Base-by-base conservation (phyloP, 2,113 vertebrate genomes). In the Nansenia antarctica region DNA sequence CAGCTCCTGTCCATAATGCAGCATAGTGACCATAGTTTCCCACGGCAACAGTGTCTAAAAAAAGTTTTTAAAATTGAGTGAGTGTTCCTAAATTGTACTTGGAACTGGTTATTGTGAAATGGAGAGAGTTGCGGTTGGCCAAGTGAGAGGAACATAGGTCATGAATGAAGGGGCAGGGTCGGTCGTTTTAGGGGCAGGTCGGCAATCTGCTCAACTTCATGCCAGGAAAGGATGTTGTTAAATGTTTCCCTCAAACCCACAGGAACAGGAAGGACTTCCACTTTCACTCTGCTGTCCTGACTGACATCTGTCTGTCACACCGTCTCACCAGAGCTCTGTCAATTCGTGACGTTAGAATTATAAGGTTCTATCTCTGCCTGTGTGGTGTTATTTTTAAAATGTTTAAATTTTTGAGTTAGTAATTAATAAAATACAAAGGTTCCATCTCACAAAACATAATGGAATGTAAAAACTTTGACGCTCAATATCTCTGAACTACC, bases 161-260 rank as follows among this genome's bases (percentile, higher is more conserved):
- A 84, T 87, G 85, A 90, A 89, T 89, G 86, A 61, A 76, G 71
- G n/a, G n/a, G n/a, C n/a, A n/a, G n/a, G n/a, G 76, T 76, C 70
- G 47, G 60, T 2, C 20, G 65, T 37, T 32, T 26, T 27, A 30
- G 15, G 37, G 57, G 47, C 61, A 54, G 32, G n/a, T 70, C 39
- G 3, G 63, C 35, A 83, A 80, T 77, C 29, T n/a, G 52, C 62
- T 71, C 35, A 37, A 30, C 37, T 27, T 62, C 1, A 20, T 70
- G 30, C 31, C 39, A 22, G 62, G 39, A 66, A 47, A 72, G 53
- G 64, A 70, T 76, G 30, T 76, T 76, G 72, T 70, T 26, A 35
- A 66, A 69, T 63, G 52, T 6, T 53, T 67, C 70, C 65, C 65
- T 60, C 27, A 3, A 31, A 30, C 29, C 29, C 29, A n/a, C 55